phyloP scores from a whole-genome alignment of 2,888 invertebrate genomes.

The Melikaiella ostensackeni region DNA sequence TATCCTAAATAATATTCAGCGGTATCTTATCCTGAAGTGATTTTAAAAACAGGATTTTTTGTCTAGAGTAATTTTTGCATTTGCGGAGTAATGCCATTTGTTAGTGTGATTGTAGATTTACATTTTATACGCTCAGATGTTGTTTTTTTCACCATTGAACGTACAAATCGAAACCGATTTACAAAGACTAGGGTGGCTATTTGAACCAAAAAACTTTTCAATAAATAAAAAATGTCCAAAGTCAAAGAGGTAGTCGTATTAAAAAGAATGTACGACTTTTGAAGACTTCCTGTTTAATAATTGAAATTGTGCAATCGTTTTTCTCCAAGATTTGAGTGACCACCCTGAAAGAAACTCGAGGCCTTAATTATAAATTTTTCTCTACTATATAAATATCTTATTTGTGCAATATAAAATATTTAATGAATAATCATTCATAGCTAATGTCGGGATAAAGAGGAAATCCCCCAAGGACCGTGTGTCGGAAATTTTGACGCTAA shows the following conservation, averaged over 20 bases:
- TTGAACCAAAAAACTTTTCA: background rate
- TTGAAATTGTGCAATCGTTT: too few relatives aligned
- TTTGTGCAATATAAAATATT: conserved; percentile 37
- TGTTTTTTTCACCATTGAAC: background rate
- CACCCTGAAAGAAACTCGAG: conserved; percentile 1
- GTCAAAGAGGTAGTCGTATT: too few relatives aligned
- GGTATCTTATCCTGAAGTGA: background rate
- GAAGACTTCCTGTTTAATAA: too few relatives aligned
- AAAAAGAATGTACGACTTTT: too few relatives aligned
- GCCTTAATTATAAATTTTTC: conserved; percentile 39
- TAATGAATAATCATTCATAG: conserved; percentile 21
- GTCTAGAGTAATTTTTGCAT: background rate
- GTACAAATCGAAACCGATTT: conserved; percentile 10
- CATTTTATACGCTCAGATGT: background rate
- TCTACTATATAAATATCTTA: conserved; percentile 41
- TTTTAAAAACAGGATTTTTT: background rate
- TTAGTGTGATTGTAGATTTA: background rate
- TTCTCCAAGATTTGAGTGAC: background rate
- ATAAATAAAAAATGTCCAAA: too few relatives aligned
- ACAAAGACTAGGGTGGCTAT: background rate
- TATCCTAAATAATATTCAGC: background rate
- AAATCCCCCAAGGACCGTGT: conserved; percentile 12
- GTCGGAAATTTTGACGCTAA: background rate
- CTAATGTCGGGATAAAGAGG: conserved; percentile 20
- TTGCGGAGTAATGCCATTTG: background rate